Base-by-base conservation (phyloP, 2,797 vertebrate species). In the Strix occidentalis region DNA sequence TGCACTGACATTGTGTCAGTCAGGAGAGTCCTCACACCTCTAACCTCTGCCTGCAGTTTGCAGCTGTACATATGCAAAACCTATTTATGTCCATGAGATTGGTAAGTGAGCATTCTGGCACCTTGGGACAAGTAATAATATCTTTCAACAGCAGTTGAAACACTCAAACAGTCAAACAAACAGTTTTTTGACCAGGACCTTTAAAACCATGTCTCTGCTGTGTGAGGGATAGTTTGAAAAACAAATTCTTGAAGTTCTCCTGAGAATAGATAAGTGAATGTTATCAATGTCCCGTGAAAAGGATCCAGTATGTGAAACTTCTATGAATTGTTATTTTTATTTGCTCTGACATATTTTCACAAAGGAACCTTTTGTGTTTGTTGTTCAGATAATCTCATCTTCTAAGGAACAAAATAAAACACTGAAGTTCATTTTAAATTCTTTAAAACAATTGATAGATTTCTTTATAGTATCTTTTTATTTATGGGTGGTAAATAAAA, bases 261-360 rank as follows among this genome's bases (percentile, higher is more conserved):
- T 61, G 90, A 90, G 92, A 57, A 74, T 20, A 35, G n/a, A 4
- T 84, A 66, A 93, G 37, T 84, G 70, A 66, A 90, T 69, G 41
- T 80, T 95, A 75, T 51, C 84, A 83, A 29, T 2, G 13, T 85
- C 43, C 78, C 0, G 0, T 85, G 92, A 85, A 92, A 91, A 83
- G 16, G 51, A 93, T 94, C 66, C 48, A 53, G 64, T 72, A 78
- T 82, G 14, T 83, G 61, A 68, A 61, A n/a, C 11, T 64, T 65
- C n/a, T 87, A 66, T 35, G 61, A 89, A 78, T 85, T 92, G 57
- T 81, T 86, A 39, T 35, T 75, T 95, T 94, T 91, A 93, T 87
- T 89, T 93, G 53, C 31, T 94, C 84, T 91, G 92, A 87, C 21
- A 2, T 58, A 69, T 57, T 92, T 96, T 91, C 29, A 75, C 71